These are phyloP conservation scores for Drosophila gunungcola DNA, from an alignment of 1,140 invertebrate genomes.

Conservation along the genomic window DNA sequence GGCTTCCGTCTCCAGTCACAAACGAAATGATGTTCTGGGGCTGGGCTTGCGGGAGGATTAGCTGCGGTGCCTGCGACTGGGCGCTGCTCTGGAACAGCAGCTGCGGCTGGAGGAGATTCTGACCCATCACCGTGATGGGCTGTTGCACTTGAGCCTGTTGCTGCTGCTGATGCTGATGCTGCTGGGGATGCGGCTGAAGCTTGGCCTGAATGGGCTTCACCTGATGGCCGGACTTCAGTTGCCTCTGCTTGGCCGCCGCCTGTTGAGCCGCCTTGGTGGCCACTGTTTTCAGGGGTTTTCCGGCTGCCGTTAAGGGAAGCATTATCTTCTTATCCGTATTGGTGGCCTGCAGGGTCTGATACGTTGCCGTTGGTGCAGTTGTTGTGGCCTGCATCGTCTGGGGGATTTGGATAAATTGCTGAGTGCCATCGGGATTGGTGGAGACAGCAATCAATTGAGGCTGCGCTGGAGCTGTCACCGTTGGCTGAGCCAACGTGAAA, in stretches of 20 bases:
- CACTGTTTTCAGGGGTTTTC: slow-evolving; percentile 71
- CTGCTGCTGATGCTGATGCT: slow-evolving; percentile 39
- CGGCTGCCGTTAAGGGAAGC: slow-evolving; percentile 48
- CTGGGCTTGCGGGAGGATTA: slow-evolving; percentile 72
- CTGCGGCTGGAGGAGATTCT: slow-evolving; percentile 74
- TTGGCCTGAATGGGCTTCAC: slow-evolving; percentile 80
- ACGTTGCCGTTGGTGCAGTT: slow-evolving; percentile 47
- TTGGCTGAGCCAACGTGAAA: slow-evolving; percentile 64
- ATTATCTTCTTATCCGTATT: slow-evolving; percentile 81
- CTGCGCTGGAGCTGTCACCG: slow-evolving; percentile 49
- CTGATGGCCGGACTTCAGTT: slow-evolving; percentile 61
- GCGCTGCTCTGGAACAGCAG: slow-evolving; percentile 67
- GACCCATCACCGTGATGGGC: slow-evolving; percentile 61
- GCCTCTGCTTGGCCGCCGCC: slow-evolving; percentile 72
- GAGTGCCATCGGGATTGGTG: slow-evolving; percentile 76
- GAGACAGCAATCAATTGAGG: slow-evolving; percentile 75
- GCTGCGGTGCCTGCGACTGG: slow-evolving; percentile 56
- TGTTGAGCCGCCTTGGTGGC: slow-evolving; percentile 74
- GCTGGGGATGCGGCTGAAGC: slow-evolving; percentile 55
- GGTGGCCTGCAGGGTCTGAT: slow-evolving; percentile 75
- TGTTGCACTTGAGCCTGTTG: slow-evolving; percentile 50
- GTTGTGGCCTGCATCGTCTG: slow-evolving; percentile 39
- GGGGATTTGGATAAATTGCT: slow-evolving; percentile 79
- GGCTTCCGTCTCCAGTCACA: slow-evolving; percentile 73
- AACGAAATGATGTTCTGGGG: slow-evolving; percentile 81